These are phyloP conservation scores for Intellagama lesueurii DNA, from an alignment of 2,797 vertebrate species.

Conservation along the genomic window DNA sequence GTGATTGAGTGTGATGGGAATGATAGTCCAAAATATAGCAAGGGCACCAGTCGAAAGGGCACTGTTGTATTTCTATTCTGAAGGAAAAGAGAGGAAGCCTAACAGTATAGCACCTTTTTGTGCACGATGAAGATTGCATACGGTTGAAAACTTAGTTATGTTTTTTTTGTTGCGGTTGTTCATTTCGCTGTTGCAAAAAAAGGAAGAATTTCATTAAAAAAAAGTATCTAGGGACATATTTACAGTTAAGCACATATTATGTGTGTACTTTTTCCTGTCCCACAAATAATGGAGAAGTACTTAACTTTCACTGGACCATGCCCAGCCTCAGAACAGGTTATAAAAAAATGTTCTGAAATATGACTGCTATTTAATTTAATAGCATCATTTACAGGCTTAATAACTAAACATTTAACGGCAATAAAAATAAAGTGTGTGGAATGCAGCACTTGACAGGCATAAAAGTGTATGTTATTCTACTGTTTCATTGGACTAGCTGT, in stretches of 20 bases:
- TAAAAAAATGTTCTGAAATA: neutral
- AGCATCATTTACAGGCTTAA: slow-evolving; percentile 1
- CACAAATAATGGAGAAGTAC: neutral
- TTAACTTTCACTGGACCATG: neutral
- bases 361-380: neutral
- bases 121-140: no score
- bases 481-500: neutral
- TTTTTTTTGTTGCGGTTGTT: neutral
- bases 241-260: neutral
- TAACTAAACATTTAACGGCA: neutral
- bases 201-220: neutral
- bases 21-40: no score
- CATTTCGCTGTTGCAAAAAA: neutral
- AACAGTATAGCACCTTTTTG: neutral
- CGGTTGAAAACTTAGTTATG: neutral
- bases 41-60: no score
- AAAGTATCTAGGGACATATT: neutral
- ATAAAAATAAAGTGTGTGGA: slow-evolving; percentile 22
- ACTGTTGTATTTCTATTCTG: neutral
- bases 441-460: neutral
- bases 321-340: neutral
- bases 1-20: no score
- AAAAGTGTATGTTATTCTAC: neutral
- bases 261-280: neutral
- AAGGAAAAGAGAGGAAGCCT: neutral